Conservation (phyloP, 2,797 vertebrate genomes). For the Sebastes minor region DNA sequence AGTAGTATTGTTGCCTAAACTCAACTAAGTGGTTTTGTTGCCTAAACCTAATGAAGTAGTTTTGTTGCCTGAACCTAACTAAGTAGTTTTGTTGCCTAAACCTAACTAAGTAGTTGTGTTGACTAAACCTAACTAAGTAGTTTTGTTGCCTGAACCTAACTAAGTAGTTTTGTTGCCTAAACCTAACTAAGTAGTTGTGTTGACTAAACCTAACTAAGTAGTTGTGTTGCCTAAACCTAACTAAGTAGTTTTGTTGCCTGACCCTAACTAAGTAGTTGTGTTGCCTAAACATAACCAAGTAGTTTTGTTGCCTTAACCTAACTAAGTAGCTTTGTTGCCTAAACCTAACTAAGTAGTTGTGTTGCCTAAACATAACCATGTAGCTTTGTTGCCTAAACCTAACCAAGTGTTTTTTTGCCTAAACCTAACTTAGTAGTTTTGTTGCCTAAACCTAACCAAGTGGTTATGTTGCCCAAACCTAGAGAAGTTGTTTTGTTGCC, state of each 20-base stretch:
- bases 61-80: rapidly evolving
- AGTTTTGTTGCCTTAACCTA: rapidly evolving
- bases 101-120: no score
- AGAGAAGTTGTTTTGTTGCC: no score
- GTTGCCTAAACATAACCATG: no score
- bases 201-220: no score
- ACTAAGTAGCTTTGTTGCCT: no score
- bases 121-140: rapidly evolving
- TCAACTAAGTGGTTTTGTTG: rapidly evolving
- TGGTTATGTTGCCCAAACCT: no score
- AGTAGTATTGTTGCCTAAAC: no score
- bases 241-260: no score
- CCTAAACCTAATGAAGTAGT: no score
- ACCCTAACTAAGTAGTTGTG: rapidly evolving
- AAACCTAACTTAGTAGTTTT: rapidly evolving
- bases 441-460: rapidly evolving
- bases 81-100: rapidly evolving
- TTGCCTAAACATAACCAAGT: no score
- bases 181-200: rapidly evolving
- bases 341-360: rapidly evolving
- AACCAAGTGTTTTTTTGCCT: no score
- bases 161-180: rapidly evolving
- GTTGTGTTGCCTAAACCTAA: rapidly evolving
- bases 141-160: rapidly evolving
- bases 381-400: rapidly evolving